Evolutionary conservation across 2,888 invertebrate species (phyloP).

Genomic region (Muschampia plurimacula): DNA sequence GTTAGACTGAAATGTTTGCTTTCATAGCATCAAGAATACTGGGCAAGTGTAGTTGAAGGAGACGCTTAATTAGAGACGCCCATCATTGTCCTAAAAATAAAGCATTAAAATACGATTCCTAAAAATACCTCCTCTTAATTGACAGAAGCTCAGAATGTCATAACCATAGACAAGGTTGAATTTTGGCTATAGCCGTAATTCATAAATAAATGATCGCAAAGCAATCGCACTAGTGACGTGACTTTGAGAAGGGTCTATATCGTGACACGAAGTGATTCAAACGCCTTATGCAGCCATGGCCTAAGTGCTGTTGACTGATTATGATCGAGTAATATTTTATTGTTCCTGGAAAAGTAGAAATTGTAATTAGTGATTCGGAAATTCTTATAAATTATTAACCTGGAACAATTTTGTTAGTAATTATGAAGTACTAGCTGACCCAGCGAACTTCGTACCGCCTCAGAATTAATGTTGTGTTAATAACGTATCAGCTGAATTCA

Average conservation of each 20-base stretch:
- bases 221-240: conserved; percentile 16
- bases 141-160: not conserved
- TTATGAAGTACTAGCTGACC: no score
- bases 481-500: no score
- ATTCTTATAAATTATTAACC: not conserved
- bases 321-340: conserved; percentile 34
- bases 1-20: no score
- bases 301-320: conserved; percentile 37
- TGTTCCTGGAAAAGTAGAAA: conserved; percentile 12
- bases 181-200: not conserved
- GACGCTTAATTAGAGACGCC: no score
- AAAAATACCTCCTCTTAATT: no score
- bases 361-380: not conserved
- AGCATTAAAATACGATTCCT: no score
- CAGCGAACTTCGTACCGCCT: no score
- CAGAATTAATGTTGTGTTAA: no score
- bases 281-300: conserved; percentile 7
- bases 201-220: conserved; percentile 17
- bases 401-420: not conserved
- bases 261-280: conserved; percentile 9
- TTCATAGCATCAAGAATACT: no score
- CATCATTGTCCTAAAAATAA: no score
- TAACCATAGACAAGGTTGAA: not conserved
- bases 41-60: no score
- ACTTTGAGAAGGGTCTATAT: conserved; percentile 32